Evolutionary conservation across 2,888 invertebrate species (phyloP), one percentile per base, ranked within the genome.

Genomic region (Orgyia antiqua): DNA sequence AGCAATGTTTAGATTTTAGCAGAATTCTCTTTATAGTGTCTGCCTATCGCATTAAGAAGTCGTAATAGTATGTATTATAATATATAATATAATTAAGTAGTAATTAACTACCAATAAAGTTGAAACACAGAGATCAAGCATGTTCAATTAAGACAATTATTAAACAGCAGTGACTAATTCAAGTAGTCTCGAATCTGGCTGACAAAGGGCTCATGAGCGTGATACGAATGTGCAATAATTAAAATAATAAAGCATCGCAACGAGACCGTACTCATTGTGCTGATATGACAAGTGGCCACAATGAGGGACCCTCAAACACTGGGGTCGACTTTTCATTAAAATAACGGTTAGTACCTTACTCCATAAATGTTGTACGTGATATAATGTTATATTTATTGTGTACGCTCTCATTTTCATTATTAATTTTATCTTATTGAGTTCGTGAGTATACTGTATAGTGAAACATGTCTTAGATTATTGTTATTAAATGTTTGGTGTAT

Each of bases 261-360:
- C 54, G 21, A 31, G 46, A 51, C 58, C 61, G 51, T 46, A 49
- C 55, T 64, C 73, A 73, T 80, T 79, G 78, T 78, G 71, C 63
- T 70, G 72, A 79, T 80, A 83, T 82, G 82, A 84, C 83, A 83
- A 84, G 84, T 86, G 82, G 72, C 72, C 71, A 77, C 74, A 82
- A 80, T 83, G 79, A 78, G 63, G 67, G 65, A 63, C 73, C 78
- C 74, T 68, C 68, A 53, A 39, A 39, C 29, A 43, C 33, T 58
- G 58, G 64, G 63, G 58, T 55, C 45, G 43, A 27, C 49, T 45
- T 35, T 37, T 49, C 33, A 45, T 42, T 42, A 41, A 41, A 45
- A 40, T 49, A 26, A 26, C 39, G 42, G 50, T 45, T 36, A 30
- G 39, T 33, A 17, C 20, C 42, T 42, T 42, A 39, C 42, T 33